Evolutionary conservation across 2,113 vertebrate genomes (phyloP).

Genomic region (Abramis brama): DNA sequence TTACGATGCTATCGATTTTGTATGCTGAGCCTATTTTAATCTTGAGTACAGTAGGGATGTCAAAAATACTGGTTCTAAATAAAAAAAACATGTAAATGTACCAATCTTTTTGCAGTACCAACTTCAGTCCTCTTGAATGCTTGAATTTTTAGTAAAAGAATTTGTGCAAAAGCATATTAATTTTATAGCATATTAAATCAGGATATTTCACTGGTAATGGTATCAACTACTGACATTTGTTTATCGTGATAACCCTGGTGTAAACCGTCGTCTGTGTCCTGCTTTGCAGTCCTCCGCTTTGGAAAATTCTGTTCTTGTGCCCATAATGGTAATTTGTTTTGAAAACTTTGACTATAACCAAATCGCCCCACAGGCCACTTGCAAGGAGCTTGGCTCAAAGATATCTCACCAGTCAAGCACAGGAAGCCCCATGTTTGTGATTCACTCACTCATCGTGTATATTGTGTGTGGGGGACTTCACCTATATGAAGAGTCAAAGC

Average conservation of each 20-base stretch:
- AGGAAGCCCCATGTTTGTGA: slow-evolving; percentile 42
- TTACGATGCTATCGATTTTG: not conserved
- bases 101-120: not conserved
- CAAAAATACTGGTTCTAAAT: too few relatives aligned
- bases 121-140: not conserved
- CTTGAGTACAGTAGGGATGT: too few relatives aligned
- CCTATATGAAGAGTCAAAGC: slow-evolving; percentile 45
- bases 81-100: too few relatives aligned
- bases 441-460: slow-evolving; percentile 46
- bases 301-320: not conserved
- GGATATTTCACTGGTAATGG: not conserved
- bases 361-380: slow-evolving; percentile 23
- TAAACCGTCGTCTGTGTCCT: too few relatives aligned
- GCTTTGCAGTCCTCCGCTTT: not conserved
- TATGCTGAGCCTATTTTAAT: not conserved
- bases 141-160: not conserved
- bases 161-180: not conserved
- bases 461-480: slow-evolving; percentile 51
- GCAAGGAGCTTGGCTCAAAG: slow-evolving; percentile 22
- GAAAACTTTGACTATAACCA: slow-evolving; percentile 29
- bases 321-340: not conserved
- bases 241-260: not conserved
- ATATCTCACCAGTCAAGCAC: slow-evolving; percentile 3
- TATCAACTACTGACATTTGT: not conserved
- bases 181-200: not conserved